Conservation (phyloP, 2,797 vertebrate genomes). For the Clarias fuscus region DNA sequence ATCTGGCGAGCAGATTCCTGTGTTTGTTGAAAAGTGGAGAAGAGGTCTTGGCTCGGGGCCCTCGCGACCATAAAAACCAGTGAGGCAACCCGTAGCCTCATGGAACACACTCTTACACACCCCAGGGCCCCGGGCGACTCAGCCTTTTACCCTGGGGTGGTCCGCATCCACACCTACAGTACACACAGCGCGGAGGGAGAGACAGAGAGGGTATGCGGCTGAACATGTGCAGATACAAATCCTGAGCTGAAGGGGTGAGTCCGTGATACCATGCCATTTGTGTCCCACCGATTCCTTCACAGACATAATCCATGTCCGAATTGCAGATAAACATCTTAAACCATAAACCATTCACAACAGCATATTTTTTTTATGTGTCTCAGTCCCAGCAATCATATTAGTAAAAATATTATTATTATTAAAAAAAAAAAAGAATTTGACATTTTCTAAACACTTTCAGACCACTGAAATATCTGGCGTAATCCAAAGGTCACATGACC, state of each 20-base stretch:
- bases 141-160: slow-evolving; percentile 65
- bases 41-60: slow-evolving; percentile 47
- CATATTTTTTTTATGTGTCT: not conserved
- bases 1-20: slow-evolving; percentile 62
- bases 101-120: slow-evolving; percentile 40
- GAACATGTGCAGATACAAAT: not conserved
- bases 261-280: not conserved
- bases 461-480: not conserved
- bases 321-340: not conserved
- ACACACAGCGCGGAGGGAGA: slow-evolving; percentile 47
- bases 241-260: not conserved
- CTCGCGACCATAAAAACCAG: slow-evolving; percentile 40
- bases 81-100: slow-evolving; percentile 49
- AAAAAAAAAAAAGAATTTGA: no score
- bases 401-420: no score
- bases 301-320: not conserved
- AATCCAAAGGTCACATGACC: not conserved
- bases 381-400: not conserved
- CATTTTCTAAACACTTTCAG: not conserved
- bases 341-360: not conserved
- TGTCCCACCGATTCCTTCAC: not conserved
- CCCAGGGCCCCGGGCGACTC: slow-evolving; percentile 39
- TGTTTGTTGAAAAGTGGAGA: slow-evolving; percentile 47
- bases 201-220: slow-evolving; percentile 25
- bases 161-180: slow-evolving; percentile 59